phyloP scores from a whole-genome alignment of 1,140 invertebrate genomes.

The Drosophila parvula region DNA sequence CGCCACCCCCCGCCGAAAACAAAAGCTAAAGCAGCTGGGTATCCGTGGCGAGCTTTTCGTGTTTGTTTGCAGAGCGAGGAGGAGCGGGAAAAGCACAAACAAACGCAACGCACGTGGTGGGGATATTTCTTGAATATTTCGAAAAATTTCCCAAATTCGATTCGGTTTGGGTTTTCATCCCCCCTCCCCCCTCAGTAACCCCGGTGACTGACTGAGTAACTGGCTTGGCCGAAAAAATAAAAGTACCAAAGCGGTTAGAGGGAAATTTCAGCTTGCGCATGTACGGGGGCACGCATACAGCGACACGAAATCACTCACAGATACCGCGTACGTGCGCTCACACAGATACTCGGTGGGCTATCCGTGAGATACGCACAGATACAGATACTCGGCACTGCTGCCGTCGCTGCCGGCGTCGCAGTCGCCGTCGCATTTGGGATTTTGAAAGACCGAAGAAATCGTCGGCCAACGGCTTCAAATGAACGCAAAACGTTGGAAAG shows the following conservation, averaged over 20 bases:
- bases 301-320: slow-evolving; percentile 46
- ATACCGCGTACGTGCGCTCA: slow-evolving; percentile 52
- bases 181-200: no score
- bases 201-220: slow-evolving; percentile 10
- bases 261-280: slow-evolving; percentile 52
- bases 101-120: slow-evolving; percentile 64
- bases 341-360: slow-evolving; percentile 72
- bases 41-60: slow-evolving; percentile 26
- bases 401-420: slow-evolving; percentile 51
- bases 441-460: slow-evolving; percentile 69
- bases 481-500: slow-evolving; percentile 83
- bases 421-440: slow-evolving; percentile 31
- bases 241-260: slow-evolving; percentile 47
- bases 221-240: slow-evolving; percentile 36
- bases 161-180: neutral
- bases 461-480: slow-evolving; percentile 81
- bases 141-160: slow-evolving; percentile 47
- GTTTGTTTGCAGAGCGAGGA: slow-evolving; percentile 45
- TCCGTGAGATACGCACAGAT: slow-evolving; percentile 79
- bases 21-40: slow-evolving; percentile 42
- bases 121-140: slow-evolving; percentile 54
- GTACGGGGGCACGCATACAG: slow-evolving; percentile 35
- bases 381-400: slow-evolving; percentile 51
- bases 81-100: slow-evolving; percentile 31
- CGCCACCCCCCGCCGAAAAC: neutral